These are phyloP conservation scores for Kuschelorhynchus macadamiae DNA, from an alignment of 2,888 invertebrate genomes.

Conservation along the genomic window DNA sequence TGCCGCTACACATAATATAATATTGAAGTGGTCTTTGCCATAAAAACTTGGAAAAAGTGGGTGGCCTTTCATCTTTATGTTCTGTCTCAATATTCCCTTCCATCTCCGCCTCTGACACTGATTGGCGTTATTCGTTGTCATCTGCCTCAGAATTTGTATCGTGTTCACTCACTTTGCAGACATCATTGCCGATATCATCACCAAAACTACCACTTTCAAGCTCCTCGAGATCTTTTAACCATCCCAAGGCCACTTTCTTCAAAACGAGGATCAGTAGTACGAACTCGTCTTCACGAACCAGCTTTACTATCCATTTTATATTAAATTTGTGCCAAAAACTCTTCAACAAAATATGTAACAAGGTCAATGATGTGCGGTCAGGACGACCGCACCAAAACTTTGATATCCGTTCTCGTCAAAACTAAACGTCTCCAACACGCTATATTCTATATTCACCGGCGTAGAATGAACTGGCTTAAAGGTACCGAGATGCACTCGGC, in stretches of 20 bases:
- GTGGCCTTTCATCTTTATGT: too few species aligned
- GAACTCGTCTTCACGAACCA: slow-evolving; percentile 1
- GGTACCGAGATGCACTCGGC: not conserved
- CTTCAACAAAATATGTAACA: not conserved
- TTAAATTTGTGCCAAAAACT: too few species aligned
- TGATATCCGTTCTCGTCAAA: not conserved
- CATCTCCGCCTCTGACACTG: not conserved
- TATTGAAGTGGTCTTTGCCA: too few species aligned
- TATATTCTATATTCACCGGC: not conserved
- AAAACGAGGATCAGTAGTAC: slow-evolving; percentile 4
- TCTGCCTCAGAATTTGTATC: slow-evolving; percentile 10
- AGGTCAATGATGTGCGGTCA: not conserved
- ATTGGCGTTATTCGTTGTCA: too few species aligned
- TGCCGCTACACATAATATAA: too few species aligned
- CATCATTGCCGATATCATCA: slow-evolving; percentile 4
- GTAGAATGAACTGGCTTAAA: not conserved
- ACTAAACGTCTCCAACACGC: not conserved
- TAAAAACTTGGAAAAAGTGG: too few species aligned
- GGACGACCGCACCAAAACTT: not conserved
- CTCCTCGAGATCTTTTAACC: not conserved
- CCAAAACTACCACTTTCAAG: not conserved
- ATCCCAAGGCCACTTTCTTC: slow-evolving; percentile 2
- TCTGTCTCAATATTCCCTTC: not conserved
- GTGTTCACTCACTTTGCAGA: slow-evolving; percentile 9
- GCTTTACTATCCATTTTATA: slow-evolving; percentile 7